phyloP scores from a whole-genome alignment of 2,113 vertebrate genomes.

The Mobula birostris region DNA sequence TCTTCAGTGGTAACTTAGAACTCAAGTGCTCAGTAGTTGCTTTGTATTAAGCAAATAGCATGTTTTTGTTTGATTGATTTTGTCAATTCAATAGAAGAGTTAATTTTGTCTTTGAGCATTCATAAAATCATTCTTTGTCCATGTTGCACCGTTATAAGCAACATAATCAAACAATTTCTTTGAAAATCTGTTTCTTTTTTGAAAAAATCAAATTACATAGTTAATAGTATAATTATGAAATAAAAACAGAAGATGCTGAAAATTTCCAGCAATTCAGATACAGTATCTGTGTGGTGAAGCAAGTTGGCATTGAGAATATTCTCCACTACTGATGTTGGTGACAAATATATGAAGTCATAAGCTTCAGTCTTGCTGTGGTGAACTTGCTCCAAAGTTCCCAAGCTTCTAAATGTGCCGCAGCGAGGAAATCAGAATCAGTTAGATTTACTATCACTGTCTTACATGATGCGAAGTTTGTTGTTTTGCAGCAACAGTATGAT shows the following conservation, averaged over 20 bases:
- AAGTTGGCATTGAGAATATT: neutral
- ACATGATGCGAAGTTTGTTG: no score
- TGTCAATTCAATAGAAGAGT: neutral
- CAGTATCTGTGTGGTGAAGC: neutral
- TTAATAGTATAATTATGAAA: neutral
- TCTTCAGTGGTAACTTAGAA: neutral
- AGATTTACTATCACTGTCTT: no score
- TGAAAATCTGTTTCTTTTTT: neutral
- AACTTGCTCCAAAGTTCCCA: neutral
- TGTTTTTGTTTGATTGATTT: no score
- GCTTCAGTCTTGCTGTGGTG: neutral
- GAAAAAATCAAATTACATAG: neutral
- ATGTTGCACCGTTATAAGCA: neutral
- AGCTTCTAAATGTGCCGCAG: neutral
- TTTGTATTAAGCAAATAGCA: neutral
- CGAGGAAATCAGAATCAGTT: no score
- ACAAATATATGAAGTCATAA: neutral
- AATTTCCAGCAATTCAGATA: neutral
- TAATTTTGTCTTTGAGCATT: neutral
- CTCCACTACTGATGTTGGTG: neutral
- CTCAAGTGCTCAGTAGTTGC: neutral
- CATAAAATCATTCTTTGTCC: neutral
- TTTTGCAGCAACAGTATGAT: no score
- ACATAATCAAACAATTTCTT: neutral
- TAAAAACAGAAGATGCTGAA: neutral